Evolutionary conservation across 1,140 invertebrate genomes (phyloP), one percentile per base, ranked within the genome.

Genomic region (Microplitis mediator): DNA sequence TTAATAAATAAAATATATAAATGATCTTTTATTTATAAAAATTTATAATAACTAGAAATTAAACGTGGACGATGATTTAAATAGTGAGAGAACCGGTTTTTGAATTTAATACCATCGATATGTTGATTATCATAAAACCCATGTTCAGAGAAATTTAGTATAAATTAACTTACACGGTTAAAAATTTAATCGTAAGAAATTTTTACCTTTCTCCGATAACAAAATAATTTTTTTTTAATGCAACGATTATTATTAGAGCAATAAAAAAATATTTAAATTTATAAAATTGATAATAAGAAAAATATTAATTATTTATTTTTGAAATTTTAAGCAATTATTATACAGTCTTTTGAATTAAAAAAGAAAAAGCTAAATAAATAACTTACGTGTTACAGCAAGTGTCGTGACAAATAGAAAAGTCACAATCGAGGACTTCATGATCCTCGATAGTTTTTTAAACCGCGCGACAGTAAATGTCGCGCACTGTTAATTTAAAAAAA

Each of bases 391-490:
- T 63, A 79, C 51, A 67, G 75, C 70, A 62, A 78, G 63, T 23
- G 80, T 70, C 73, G 78, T 74, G 70, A 78, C 79, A 68, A 84
- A 73, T 11, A 76, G 71, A 45, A 84, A 72, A 75, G 85, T 76
- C 79, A 82, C 76, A 71, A 83, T 63, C 77, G 77, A 82, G 77
- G 77, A 81, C 78, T 76, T 83, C 82, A 82, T 85, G 77, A 71
- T 72, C 70, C 70, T 66, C 70, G 34, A 23, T 13, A 32, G 16
- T 35, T 64, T 45, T 36, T 54, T 14, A 8, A 58, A 23, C 9
- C 56, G 56, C 9, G 16, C 16, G 23, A 58, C 56, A 23, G 56
- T 9, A 58, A 58, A 58, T n/a, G 52, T 31, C 2, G 9, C 23
- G 16, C 56, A 58, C 56, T 58, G 4, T 58, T 58, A 11, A 23